Percentiles rank a stretch among this genome's conserved stretches.
phyloP scores from a whole-genome alignment of 2,113 vertebrate genomes.

The Phrynosoma platyrhinos region DNA sequence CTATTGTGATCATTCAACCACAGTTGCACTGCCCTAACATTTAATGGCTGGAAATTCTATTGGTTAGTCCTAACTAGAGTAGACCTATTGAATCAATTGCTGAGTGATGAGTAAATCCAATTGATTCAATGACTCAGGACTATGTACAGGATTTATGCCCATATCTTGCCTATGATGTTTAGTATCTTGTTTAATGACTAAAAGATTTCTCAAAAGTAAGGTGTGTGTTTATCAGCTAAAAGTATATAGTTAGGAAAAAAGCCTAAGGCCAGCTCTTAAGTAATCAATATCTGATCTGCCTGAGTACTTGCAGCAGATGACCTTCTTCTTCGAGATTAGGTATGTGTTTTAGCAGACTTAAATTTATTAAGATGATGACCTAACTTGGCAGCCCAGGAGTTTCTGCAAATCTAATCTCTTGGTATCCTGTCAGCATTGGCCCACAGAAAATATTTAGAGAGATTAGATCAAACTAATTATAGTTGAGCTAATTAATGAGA shows the following conservation, averaged over 20 bases:
- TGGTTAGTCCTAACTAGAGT: too few species aligned
- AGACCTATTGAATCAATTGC: too few species aligned
- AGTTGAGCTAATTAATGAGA: slow-evolving; percentile 68
- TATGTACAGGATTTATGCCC: too few species aligned
- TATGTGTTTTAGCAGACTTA: slow-evolving; percentile 66
- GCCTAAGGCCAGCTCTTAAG: slow-evolving; percentile 65
- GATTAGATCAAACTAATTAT: slow-evolving; percentile 62
- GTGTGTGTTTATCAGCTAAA: slow-evolving; percentile 69
- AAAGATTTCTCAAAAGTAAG: slow-evolving; percentile 51
- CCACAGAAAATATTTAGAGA: slow-evolving; percentile 61
- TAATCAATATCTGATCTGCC: slow-evolving; percentile 69
- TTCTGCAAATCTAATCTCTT: slow-evolving; percentile 69
- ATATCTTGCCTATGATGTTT: background rate
- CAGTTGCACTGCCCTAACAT: background rate
- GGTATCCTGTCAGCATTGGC: slow-evolving; percentile 23
- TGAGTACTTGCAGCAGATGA: slow-evolving; percentile 72
- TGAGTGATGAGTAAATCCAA: too few species aligned
- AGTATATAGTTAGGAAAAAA: slow-evolving; percentile 61
- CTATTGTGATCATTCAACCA: background rate
- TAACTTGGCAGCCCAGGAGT: slow-evolving; percentile 51
- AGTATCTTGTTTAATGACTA: slow-evolving; percentile 23
- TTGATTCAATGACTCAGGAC: too few species aligned
- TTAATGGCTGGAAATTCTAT: background rate
- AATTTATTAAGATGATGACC: slow-evolving; percentile 75
- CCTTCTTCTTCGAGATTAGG: slow-evolving; percentile 76